Conservation (phyloP, 2,797 vertebrate genomes). For the Ceryle rudis region DNA sequence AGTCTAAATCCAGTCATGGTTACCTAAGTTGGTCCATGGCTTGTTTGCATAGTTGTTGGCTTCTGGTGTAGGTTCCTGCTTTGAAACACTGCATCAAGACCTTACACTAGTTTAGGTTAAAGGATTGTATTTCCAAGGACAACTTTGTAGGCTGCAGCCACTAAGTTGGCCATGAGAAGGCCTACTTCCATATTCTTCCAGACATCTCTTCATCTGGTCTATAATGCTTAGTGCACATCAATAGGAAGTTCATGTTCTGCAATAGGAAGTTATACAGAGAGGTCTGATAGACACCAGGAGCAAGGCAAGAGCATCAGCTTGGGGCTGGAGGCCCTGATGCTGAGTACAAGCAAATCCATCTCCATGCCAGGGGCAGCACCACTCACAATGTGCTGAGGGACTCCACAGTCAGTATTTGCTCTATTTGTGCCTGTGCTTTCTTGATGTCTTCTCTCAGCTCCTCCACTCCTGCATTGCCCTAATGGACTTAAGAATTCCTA, state of each 20-base stretch:
- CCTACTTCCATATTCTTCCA: neutral
- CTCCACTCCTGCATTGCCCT: neutral
- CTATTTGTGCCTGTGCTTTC: neutral
- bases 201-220: neutral
- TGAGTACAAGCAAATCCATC: neutral
- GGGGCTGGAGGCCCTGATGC: neutral
- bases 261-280: neutral
- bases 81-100: fast-evolving
- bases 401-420: fast-evolving
- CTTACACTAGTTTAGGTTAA: neutral
- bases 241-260: neutral
- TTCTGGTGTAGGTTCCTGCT: neutral
- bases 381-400: neutral
- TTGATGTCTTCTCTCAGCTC: neutral
- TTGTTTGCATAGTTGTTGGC: neutral
- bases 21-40: fast-evolving
- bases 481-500: neutral
- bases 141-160: neutral
- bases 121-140: neutral
- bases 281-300: neutral
- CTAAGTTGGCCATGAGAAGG: neutral
- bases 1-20: neutral
- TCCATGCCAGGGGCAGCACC: neutral
- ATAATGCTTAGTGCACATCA: too few species aligned
- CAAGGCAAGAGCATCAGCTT: neutral